Percentiles rank a stretch among this genome's conserved stretches.
Evolutionary conservation across 1,140 invertebrate species (phyloP).

Genomic region (Leguminivora glycinivorella): DNA sequence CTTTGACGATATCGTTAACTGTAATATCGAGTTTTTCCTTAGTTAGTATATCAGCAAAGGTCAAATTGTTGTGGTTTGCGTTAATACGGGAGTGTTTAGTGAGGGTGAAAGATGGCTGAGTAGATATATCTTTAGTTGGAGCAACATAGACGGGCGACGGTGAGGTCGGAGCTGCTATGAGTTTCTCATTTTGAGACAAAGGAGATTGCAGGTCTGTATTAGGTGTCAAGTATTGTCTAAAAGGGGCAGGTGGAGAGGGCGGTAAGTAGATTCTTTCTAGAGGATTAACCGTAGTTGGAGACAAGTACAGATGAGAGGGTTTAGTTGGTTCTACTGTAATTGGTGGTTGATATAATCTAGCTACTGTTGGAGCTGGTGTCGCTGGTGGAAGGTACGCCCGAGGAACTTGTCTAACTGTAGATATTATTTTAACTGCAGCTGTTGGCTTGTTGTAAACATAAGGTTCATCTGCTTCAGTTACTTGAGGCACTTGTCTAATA

Average conservation of each 20-base stretch:
- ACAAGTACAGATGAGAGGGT: constrained; percentile 41
- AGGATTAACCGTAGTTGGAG: constrained; percentile 54
- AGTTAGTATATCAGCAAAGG: constrained; percentile 63
- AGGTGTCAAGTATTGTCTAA: constrained; percentile 56
- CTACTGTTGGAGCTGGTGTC: constrained; percentile 32
- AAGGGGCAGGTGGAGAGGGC: constrained; percentile 40
- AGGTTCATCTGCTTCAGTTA: constrained; percentile 29
- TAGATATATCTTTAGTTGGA: constrained; percentile 33
- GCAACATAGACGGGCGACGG: constrained; percentile 33
- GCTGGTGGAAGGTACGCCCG: constrained; percentile 32
- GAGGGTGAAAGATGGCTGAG: constrained; percentile 39
- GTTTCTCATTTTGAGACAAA: constrained; percentile 44
- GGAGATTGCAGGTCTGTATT: constrained; percentile 35
- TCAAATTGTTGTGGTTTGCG: constrained; percentile 54
- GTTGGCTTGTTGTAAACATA: constrained; percentile 43
- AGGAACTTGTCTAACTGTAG: constrained; percentile 24
- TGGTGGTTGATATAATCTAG: constrained; percentile 42
- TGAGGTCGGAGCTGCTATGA: constrained; percentile 41
- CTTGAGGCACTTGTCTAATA: constrained; percentile 21
- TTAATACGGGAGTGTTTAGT: constrained; percentile 48
- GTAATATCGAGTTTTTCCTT: constrained; percentile 66
- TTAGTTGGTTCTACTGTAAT: constrained; percentile 44
- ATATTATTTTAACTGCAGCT: constrained; percentile 37
- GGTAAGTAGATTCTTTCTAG: constrained; percentile 51
- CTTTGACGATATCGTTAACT: constrained; percentile 61